Evolutionary conservation across 2,888 invertebrate genomes (phyloP), one percentile per base, ranked within the genome.

Genomic region (Phyllotreta striolata): DNA sequence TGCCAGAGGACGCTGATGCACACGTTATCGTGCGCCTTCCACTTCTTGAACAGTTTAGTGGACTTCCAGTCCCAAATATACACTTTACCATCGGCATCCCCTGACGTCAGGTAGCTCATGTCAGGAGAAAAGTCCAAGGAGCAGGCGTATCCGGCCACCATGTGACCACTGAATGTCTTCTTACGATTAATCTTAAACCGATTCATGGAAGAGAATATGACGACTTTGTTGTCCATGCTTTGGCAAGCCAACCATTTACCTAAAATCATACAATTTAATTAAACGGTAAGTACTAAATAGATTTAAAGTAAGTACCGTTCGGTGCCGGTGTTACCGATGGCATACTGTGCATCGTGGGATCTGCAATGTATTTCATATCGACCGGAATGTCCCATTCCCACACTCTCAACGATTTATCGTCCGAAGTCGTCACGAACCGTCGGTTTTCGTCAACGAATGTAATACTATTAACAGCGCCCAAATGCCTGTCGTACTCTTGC

Each of bases 21-120:
- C 10, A 98, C 98, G 65, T 95, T 95, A 73, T 99, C 98, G 80
- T 99, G 99, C 0, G 99, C 99, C 82, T 98, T 98, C 95, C 99
- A 98, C 80, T 97, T 98, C 81, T 95, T 96, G 83, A 95, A 96
- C 67, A 99, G 85, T 83, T 98, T 97, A 68, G 98, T 98, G 0
- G 98, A 96, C 81, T 98, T 98, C 98, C 98, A 99, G 79, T 99
- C 98, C 99, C 99, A 99, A 47, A 99, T 90, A 82, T 96, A 98
- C 75, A 96, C 91, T 82, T 98, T 98, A 7, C 99, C 99, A 83
- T 99, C 99, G 0, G 98, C 98, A 82, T 99, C 99, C 0, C 99
- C 99, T 0, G 97, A 98, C 57, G 96, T 91, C 43, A 99, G 84
- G 80, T 98, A 94, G 91, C 92, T 95, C 97, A 99, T 98, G 79